Base-by-base conservation (phyloP, 2,113 vertebrate genomes). In the Formicarius rufipectus region DNA sequence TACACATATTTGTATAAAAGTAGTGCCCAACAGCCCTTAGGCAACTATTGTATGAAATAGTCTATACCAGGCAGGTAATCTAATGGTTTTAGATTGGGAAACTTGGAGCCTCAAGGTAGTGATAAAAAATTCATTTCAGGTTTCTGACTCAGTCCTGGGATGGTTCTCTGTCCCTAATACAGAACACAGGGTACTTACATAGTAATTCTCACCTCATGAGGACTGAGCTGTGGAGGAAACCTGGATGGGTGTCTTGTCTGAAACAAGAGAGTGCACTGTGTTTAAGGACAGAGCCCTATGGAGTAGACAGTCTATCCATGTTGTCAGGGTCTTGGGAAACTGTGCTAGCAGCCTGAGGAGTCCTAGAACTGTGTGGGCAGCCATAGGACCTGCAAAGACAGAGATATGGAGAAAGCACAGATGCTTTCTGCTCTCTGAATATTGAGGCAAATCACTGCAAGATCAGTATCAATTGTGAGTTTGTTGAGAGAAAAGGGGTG, bases 381-480 rank as follows among this genome's bases (percentile, higher is more conserved):
- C 42, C 15, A 3, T 7, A 30, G 39, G 21, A 3, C 9, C 25
- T 25, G 44, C 28, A 31, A 39, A 33, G 25, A 19, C 40, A 22
- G 52, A 59, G 14, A 8, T 2, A 2, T 20, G 4, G 10, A 19
- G 8, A 14, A 67, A 25, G 53, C 64, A 64, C 10, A 25, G 35
- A 37, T 35, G 30, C 23, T 39, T 39, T 55, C 35, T 72, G 20
- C 23, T 18, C 30, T 45, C n/a, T 63, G 33, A 52, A 15, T 2
- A 2, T 20, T 8, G 24, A 9, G 11, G 16, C 16, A 14, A 49
- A 45, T 67, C 3, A 0, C 35, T 81, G 22, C 21, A 22, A 71
- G 22, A n/a, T 42, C 56, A 22, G 1, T 8, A 6, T 1, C 0
- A 1, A 3, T 5, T n/a, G 35, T 64, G 53, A 20, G 16, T 52